phyloP scores from a whole-genome alignment of 2,888 invertebrate genomes.

The Drosophila bunnanda region DNA sequence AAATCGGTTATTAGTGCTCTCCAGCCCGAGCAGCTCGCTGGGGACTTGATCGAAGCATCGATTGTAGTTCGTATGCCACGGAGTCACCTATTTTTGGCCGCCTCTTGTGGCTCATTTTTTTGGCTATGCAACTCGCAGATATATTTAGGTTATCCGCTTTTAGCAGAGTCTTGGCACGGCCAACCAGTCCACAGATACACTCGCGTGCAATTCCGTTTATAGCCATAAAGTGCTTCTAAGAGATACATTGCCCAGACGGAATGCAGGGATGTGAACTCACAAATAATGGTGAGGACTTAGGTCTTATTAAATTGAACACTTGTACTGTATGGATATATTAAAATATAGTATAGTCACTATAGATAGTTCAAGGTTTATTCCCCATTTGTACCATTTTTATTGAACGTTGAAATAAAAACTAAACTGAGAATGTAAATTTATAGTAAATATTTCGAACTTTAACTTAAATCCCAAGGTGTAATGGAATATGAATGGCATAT shows the following conservation, averaged over 20 bases:
- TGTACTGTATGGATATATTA: neutral
- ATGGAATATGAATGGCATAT: neutral
- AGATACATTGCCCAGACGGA: constrained; percentile 18
- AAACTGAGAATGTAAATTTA: neutral
- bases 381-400: neutral
- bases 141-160: constrained; percentile 51
- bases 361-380: neutral
- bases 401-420: neutral
- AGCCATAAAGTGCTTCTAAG: constrained; percentile 2
- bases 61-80: neutral
- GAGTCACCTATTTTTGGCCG: constrained; percentile 12
- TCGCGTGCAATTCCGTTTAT: constrained; percentile 17
- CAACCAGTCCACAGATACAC: constrained; percentile 24
- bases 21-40: neutral
- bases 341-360: neutral
- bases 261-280: neutral
- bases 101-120: constrained; percentile 38
- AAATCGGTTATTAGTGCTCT: constrained; percentile 29
- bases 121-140: constrained; percentile 49
- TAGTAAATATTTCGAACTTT: no score
- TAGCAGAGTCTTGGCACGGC: constrained; percentile 44
- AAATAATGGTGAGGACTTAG: neutral
- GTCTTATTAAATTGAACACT: neutral
- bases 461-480: neutral
- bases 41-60: neutral